phyloP scores from a whole-genome alignment of 2,113 vertebrate genomes.

The Sceloporus undulatus region DNA sequence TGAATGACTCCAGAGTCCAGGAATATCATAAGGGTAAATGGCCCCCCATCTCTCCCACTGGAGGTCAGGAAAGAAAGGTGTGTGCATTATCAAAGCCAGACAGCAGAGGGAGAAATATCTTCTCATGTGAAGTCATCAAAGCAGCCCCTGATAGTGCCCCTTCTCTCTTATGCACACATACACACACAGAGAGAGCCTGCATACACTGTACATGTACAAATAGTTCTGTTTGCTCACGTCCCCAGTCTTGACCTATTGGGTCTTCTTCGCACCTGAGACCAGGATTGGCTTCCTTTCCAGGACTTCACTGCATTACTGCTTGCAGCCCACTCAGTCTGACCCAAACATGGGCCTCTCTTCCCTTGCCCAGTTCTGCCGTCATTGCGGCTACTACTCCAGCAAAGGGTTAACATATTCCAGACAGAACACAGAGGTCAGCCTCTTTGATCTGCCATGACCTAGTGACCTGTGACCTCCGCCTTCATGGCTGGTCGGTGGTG shows the following conservation, averaged over 20 bases:
- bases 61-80: not conserved
- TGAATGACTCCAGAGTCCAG: too few relatives aligned
- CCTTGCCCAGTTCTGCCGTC: not conserved
- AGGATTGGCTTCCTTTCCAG: not conserved
- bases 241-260: not conserved
- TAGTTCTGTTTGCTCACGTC: slow-evolving; percentile 26
- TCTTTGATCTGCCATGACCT: slow-evolving; percentile 29
- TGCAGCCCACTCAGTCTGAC: not conserved
- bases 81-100: not conserved
- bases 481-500: slow-evolving; percentile 27
- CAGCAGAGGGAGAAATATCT: slow-evolving; percentile 22
- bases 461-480: slow-evolving; percentile 35
- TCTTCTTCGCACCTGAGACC: not conserved
- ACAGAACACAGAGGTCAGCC: slow-evolving; percentile 20
- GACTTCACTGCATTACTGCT: not conserved
- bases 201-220: slow-evolving; percentile 1
- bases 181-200: not conserved
- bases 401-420: slow-evolving; percentile 29
- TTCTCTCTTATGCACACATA: not conserved
- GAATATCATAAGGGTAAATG: too few relatives aligned
- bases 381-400: not conserved
- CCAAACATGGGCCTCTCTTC: not conserved
- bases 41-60: too few relatives aligned
- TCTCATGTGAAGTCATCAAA: not conserved
- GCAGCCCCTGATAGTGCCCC: not conserved